phyloP scores from a whole-genome alignment of 2,888 invertebrate genomes.

The Cephus pulcher region DNA sequence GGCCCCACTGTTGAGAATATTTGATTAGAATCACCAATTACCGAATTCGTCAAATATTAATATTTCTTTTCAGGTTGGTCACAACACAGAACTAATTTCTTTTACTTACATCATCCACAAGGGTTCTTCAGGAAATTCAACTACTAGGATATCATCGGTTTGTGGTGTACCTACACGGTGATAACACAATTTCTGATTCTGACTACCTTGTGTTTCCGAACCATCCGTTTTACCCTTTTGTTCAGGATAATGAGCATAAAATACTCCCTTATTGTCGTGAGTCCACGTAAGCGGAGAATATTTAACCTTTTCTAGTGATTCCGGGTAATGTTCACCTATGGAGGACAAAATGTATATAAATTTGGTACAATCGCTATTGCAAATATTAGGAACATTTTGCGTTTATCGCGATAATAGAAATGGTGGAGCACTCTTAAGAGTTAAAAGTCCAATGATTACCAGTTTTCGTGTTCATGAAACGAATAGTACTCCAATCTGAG shows the following conservation, averaged over 20 bases:
- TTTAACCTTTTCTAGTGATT: slow-evolving; percentile 91
- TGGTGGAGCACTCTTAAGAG: background rate
- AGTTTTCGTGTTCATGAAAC: slow-evolving; percentile 80
- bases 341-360: background rate
- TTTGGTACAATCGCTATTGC: background rate
- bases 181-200: slow-evolving; percentile 94
- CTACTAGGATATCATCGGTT: slow-evolving; percentile 85
- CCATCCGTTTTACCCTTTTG: slow-evolving; percentile 89
- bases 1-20: slow-evolving; percentile 73
- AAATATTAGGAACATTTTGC: background rate
- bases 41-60: background rate
- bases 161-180: slow-evolving; percentile 90
- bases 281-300: slow-evolving; percentile 94
- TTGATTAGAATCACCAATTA: background rate
- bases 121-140: slow-evolving; percentile 92
- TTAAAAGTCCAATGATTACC: slow-evolving; percentile 64
- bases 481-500: slow-evolving; percentile 96
- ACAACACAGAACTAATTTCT: background rate
- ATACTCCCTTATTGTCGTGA: slow-evolving; percentile 93
- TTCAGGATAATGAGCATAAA: slow-evolving; percentile 90
- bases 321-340: slow-evolving; percentile 84
- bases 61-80: background rate
- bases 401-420: background rate
- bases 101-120: slow-evolving; percentile 88
- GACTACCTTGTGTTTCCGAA: slow-evolving; percentile 87